Evolutionary conservation across 1,140 invertebrate species (phyloP), one percentile per base, ranked within the genome.

Genomic region (Sarcophaga peregrina): DNA sequence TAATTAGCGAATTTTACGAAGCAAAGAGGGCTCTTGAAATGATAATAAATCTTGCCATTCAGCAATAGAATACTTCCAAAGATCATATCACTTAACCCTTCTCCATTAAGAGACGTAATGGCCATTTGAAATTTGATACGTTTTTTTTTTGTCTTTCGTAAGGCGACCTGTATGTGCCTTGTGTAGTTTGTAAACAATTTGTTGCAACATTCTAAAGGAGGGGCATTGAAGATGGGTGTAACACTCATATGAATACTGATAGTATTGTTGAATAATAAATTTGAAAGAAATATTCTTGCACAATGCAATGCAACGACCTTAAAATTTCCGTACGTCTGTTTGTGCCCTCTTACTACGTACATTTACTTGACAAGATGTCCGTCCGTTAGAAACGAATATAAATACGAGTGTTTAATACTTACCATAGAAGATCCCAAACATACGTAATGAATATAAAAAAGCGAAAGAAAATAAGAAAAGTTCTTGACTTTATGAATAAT

Each of bases 401-500:
- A 37, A 37, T 37, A 37, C 25, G 25, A 37, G 25, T 37, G 25
- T 37, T 37, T 58, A 58, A 15, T 15, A 58, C 15, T 58, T 58
- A n/a, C 54, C 54, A 58, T 58, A 58, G 7, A 58, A 5, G n/a
- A 58, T 37, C 1, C 25, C 1, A 37, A 37, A 37, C 25, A 37
- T 37, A 37, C 25, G 25, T 37, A 37, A 37, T 37, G 25, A 37
- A 37, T 37, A 37, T 37, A 37, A 37, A 37, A 37, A 37, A 37
- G 4, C 25, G 25, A 37, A 37, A 37, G 25, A 37, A 37, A 4
- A 37, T 4, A 37, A 37, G 25, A 15, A n/a, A 58, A 25, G n/a
- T 68, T 68, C 62, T 68, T 68, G 62, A 68, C 62, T 68, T 68
- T 68, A 68, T 68, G 62, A 68, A 68, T 68, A 68, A 68, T 68